Base-by-base conservation (phyloP, 2,113 vertebrate species). In the Lophotis ruficrista region DNA sequence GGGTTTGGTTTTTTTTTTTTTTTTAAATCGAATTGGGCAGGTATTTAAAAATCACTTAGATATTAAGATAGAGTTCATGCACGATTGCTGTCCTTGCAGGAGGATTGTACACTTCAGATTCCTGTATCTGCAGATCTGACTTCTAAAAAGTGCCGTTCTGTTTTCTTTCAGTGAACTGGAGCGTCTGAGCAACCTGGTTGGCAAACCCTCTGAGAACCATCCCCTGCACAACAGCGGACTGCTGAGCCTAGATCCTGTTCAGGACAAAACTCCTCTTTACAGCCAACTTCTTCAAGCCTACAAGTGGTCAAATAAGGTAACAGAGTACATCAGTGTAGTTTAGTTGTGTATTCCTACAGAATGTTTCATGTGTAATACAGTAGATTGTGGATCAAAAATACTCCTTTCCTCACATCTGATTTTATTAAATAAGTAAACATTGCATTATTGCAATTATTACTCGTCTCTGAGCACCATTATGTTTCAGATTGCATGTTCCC, bases 281-380 rank as follows among this genome's bases (percentile, higher is more conserved):
- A 99, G 99, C 45, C 99, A 99, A 41, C 99, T 99, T 31, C 99
- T 99, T 14, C 99, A 99, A 92, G 99, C 99, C 3, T 99, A 99
- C 94, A 99, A 99, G 53, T 99, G 99, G 99, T 99, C 99, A 31
- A 99, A 99, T 96, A 99, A 99, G 99, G 99, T 99, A 98, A 95
- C 48, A 31, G 5, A 41, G 15, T 2, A 1, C 33, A 13, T 5
- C n/a, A 10, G 1, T 21, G 20, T 4, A 3, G 43, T 54, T 27
- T 6, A 9, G 6, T 28, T 66, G 48, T 43, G 12, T 17, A 1
- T 88, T 90, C 50, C 43, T 87, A 9, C 6, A n/a, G 73, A 35
- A 3, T 3, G 14, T 38, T 78, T 58, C 24, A 14, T 41, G 15
- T 57, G 37, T 41, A 27, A 2, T 22, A 4, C 43, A 15, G n/a